Evolutionary conservation across 2,888 invertebrate genomes (phyloP).

Genomic region (Eupithecia inturbata): DNA sequence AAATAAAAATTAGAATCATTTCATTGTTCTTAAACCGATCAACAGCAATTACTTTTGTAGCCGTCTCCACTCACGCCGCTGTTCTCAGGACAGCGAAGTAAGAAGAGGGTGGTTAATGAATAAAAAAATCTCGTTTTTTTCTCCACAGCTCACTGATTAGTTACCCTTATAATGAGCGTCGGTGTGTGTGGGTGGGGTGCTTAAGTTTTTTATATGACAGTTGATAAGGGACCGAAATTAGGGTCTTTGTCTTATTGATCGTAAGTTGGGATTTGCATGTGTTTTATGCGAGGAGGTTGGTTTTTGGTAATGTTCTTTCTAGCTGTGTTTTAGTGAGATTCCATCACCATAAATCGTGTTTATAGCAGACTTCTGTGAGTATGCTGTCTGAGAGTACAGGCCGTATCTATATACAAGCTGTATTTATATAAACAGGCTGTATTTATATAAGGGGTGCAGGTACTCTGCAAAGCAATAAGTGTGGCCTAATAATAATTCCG

Average conservation of each 20-base stretch:
- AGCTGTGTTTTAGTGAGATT: not conserved
- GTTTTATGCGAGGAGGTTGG: conserved; percentile 20
- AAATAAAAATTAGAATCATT: no score
- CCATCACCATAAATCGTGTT: not conserved
- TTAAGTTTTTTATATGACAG: conserved; percentile 73
- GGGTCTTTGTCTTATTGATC: conserved; percentile 71
- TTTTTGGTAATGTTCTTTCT: conserved; percentile 14
- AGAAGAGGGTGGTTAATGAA: conserved; percentile 83
- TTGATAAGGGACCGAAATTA: conserved; percentile 74
- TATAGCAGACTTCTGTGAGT: not conserved
- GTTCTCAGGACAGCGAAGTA: conserved; percentile 68
- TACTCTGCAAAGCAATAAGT: not conserved
- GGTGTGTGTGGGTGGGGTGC: conserved; percentile 68
- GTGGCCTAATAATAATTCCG: not conserved
- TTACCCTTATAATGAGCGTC: conserved; percentile 82
- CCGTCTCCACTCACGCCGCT: conserved; percentile 52
- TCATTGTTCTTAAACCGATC: no score
- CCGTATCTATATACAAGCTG: not conserved
- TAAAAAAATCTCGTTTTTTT: conserved; percentile 82
- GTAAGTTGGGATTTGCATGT: conserved; percentile 40
- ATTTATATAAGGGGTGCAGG: no score
- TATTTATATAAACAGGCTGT: no score
- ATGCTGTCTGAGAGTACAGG: no score
- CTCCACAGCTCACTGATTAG: conserved; percentile 82
- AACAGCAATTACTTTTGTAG: not conserved